phyloP scores from a whole-genome alignment of 2,888 invertebrate genomes.

The Himalopsyche tibetana region DNA sequence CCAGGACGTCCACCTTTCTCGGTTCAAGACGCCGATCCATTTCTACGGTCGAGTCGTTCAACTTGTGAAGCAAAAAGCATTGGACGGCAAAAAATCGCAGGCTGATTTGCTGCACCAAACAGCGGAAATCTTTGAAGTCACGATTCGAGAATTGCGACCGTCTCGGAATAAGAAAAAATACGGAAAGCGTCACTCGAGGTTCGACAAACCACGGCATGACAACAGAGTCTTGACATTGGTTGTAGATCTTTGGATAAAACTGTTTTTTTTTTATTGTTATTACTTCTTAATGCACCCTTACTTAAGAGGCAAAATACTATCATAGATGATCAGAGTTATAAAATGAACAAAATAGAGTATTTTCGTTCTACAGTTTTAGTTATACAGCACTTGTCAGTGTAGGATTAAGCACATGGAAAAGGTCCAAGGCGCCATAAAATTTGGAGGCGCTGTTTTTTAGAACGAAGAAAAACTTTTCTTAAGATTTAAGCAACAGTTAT shows the following conservation, averaged over 20 bases:
- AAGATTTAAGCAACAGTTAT: too few relatives aligned
- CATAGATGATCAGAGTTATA: too few relatives aligned
- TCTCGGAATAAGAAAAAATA: neutral
- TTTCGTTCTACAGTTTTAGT: too few relatives aligned
- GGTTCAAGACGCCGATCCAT: conserved; percentile 14
- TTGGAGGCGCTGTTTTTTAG: too few relatives aligned
- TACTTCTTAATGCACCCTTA: neutral
- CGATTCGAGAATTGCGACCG: conserved; percentile 13
- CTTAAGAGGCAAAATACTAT: neutral
- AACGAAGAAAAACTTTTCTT: too few relatives aligned
- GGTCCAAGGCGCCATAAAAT: too few relatives aligned
- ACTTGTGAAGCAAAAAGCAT: neutral
- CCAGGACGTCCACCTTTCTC: neutral
- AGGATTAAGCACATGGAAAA: too few relatives aligned
- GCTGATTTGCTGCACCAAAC: neutral
- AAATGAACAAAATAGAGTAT: too few relatives aligned
- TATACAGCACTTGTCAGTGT: too few relatives aligned
- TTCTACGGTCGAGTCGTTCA: conserved; percentile 22
- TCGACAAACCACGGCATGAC: conserved; percentile 28
- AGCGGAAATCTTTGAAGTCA: conserved; percentile 32
- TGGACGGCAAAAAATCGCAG: neutral
- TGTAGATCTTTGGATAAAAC: neutral
- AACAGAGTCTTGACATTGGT: neutral
- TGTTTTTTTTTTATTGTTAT: neutral
- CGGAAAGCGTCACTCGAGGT: neutral